Conservation (phyloP, 1,140 invertebrate genomes). For the Zaprionus capensis region DNA sequence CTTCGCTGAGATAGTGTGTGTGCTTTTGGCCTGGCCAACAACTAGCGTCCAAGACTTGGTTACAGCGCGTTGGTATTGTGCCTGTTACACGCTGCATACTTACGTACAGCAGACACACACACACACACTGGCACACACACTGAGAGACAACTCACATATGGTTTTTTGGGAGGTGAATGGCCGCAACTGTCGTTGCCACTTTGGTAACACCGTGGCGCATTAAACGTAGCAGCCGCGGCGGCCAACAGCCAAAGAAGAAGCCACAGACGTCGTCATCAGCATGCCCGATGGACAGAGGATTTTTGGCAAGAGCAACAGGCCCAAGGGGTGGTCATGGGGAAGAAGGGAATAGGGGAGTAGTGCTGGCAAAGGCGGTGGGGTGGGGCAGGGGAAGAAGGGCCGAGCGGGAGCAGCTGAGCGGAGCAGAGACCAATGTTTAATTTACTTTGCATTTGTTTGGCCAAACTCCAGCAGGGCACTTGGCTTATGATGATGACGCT, state of each 20-base stretch:
- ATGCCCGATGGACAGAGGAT: slow-evolving; percentile 42
- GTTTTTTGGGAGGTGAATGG: slow-evolving; percentile 80
- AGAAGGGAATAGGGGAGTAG: not conserved
- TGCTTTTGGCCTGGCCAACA: slow-evolving; percentile 42
- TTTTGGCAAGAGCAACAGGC: slow-evolving; percentile 53
- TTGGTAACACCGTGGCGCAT: slow-evolving; percentile 80
- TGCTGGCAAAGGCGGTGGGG: not conserved
- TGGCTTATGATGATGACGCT: slow-evolving; percentile 52
- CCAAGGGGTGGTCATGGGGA: not conserved
- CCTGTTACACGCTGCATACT: slow-evolving; percentile 45
- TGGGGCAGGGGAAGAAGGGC: not conserved
- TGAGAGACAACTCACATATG: slow-evolving; percentile 40
- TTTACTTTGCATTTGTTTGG: slow-evolving; percentile 78
- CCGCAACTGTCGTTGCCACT: slow-evolving; percentile 81
- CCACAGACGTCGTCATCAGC: slow-evolving; percentile 70
- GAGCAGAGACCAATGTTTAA: slow-evolving; percentile 63
- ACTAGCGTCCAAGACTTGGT: slow-evolving; percentile 64
- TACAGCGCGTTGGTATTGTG: slow-evolving; percentile 55
- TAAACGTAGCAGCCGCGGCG: slow-evolving; percentile 69
- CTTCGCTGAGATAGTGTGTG: slow-evolving; percentile 13
- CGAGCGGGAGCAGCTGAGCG: slow-evolving; percentile 24
- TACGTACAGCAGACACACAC: no score
- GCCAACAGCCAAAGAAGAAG: slow-evolving; percentile 60
- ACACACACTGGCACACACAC: not conserved
- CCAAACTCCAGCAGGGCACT: slow-evolving; percentile 53